These are phyloP conservation scores for Geotria australis DNA, from an alignment of 2,797 vertebrate species.

Conservation along the genomic window DNA sequence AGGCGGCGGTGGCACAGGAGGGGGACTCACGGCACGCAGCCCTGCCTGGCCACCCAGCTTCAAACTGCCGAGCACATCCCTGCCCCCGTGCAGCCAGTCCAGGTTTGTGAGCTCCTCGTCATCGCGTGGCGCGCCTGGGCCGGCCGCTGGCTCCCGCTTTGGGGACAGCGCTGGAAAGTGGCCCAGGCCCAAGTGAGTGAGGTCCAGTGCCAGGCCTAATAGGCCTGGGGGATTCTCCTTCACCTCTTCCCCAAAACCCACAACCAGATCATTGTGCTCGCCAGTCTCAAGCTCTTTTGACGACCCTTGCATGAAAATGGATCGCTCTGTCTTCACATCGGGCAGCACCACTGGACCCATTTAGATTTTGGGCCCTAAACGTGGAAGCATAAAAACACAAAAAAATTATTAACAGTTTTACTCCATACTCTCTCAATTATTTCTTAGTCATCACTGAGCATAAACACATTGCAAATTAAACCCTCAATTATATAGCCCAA, in stretches of 20 bases:
- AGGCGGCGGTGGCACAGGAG: conserved; percentile 23
- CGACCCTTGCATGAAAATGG: conserved; percentile 9
- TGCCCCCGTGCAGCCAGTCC: conserved; percentile 59
- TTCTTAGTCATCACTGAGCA: too few species aligned
- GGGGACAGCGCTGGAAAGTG: background rate
- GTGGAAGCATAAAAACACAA: conserved; percentile 4
- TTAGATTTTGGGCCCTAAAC: conserved; percentile 41
- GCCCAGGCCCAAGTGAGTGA: background rate
- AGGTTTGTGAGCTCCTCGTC: conserved; percentile 58
- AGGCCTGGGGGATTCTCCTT: background rate
- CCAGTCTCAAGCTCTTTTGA: too few species aligned
- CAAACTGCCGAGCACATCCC: conserved; percentile 57
- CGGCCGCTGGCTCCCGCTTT: background rate
- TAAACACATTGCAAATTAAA: background rate
- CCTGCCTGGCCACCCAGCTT: conserved; percentile 22
- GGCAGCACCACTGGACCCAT: conserved; percentile 98
- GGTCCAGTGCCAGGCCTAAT: background rate
- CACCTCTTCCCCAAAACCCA: background rate
- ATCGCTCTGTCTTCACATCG: conserved; percentile 87
- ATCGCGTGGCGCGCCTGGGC: conserved; percentile 4
- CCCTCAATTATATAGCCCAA: conserved; percentile 7
- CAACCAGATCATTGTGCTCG: too few species aligned
- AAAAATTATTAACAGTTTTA: background rate
- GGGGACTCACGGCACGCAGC: conserved; percentile 38
- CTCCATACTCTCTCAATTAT: too few species aligned